phyloP scores from a whole-genome alignment of 2,888 invertebrate genomes.

The Lapara coniferarum region DNA sequence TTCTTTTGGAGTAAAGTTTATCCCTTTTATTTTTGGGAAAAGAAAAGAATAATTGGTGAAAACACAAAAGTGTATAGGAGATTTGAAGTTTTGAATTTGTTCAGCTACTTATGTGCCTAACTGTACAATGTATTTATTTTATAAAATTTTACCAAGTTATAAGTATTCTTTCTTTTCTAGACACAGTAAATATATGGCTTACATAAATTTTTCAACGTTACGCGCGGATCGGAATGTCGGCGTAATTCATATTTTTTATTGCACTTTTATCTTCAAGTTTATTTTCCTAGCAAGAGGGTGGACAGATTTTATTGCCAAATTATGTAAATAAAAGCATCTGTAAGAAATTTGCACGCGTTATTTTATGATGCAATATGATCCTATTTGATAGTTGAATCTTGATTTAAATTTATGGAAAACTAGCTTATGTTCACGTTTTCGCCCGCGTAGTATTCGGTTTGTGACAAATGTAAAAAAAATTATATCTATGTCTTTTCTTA shows the following conservation, averaged over 20 bases:
- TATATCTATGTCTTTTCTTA: neutral
- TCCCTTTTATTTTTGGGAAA: too few relatives aligned
- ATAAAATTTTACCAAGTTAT: neutral
- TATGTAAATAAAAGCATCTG: neutral
- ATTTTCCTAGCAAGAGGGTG: conserved; percentile 6
- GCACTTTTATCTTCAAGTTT: neutral
- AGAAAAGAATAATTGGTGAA: too few relatives aligned
- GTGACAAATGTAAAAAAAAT: too few relatives aligned
- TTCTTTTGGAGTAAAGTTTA: too few relatives aligned
- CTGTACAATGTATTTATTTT: too few relatives aligned
- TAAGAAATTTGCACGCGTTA: neutral
- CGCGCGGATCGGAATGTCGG: neutral
- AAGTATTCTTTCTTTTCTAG: conserved; percentile 12
- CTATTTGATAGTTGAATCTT: too few relatives aligned
- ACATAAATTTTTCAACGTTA: conserved; percentile 14
- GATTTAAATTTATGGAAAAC: too few relatives aligned
- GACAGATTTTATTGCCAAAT: neutral
- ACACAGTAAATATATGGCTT: neutral
- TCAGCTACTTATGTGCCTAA: too few relatives aligned
- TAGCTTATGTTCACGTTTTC: too few relatives aligned
- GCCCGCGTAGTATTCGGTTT: too few relatives aligned
- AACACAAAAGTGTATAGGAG: too few relatives aligned
- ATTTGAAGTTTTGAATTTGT: too few relatives aligned
- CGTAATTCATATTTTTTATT: conserved; percentile 24
- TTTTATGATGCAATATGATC: neutral